A percentile compares a stretch with the other conserved stretches of the same genome.
Conservation (phyloP, 2,888 invertebrate species). For the Pollenia angustigena region DNA sequence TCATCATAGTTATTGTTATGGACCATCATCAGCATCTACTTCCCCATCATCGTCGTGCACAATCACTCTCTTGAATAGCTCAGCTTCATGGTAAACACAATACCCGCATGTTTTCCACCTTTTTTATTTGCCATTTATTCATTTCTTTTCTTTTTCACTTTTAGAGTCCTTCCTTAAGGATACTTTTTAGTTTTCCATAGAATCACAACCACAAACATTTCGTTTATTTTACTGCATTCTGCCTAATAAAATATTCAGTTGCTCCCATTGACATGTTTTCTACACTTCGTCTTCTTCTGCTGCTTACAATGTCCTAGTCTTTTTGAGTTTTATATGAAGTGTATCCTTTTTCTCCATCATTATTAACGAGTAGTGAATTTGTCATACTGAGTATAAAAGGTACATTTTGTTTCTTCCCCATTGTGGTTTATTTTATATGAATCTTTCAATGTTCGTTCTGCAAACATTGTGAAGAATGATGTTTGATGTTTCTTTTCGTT, state of each 20-base stretch:
- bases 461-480: slow-evolving; percentile 60
- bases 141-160: slow-evolving; percentile 45
- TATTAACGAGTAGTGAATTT: slow-evolving; percentile 56
- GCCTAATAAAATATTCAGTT: slow-evolving; percentile 81
- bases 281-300: slow-evolving; percentile 48
- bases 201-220: slow-evolving; percentile 79
- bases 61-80: slow-evolving; percentile 52
- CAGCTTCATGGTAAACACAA: slow-evolving; percentile 50
- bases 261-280: slow-evolving; percentile 81
- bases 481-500: slow-evolving; percentile 47
- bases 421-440: slow-evolving; percentile 46
- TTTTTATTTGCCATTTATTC: slow-evolving; percentile 49
- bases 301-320: slow-evolving; percentile 57
- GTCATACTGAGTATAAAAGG: slow-evolving; percentile 48
- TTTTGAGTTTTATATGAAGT: slow-evolving; percentile 41
- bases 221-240: slow-evolving; percentile 76
- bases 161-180: slow-evolving; percentile 60
- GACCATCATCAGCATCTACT: slow-evolving; percentile 75
- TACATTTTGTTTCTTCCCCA: slow-evolving; percentile 4
- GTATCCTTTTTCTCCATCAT: slow-evolving; percentile 52
- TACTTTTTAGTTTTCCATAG: slow-evolving; percentile 75
- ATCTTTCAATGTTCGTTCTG: slow-evolving; percentile 49
- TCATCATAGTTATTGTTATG: slow-evolving; percentile 78
- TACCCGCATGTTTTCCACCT: slow-evolving; percentile 60
- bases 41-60: slow-evolving; percentile 25